Conservation (phyloP, 2,888 invertebrate species). For the Apodemia duryi region DNA sequence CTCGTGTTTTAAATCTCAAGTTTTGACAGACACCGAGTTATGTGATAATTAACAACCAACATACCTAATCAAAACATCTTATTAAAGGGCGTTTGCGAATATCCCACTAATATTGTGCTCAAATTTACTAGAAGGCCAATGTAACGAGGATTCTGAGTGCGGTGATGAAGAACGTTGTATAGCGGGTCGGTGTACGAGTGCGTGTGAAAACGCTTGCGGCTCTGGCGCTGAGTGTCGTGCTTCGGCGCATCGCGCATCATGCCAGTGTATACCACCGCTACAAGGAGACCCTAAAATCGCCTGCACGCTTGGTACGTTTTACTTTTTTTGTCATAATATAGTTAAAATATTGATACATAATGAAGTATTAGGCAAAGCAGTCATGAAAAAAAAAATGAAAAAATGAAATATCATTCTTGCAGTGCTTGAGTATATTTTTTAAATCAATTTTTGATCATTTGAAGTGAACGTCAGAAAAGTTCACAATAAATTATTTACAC, state of each 20-base stretch:
- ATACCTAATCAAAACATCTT: not conserved
- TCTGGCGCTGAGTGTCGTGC: constrained; percentile 88
- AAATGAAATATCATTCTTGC: too few relatives aligned
- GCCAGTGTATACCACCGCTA: constrained; percentile 85
- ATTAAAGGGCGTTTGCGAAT: not conserved
- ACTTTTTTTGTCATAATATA: not conserved
- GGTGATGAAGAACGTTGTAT: constrained; percentile 84
- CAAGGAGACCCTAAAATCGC: constrained; percentile 90
- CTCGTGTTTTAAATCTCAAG: too few relatives aligned
- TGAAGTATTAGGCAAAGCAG: too few relatives aligned
- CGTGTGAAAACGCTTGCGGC: constrained; percentile 87
- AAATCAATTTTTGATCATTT: too few relatives aligned
- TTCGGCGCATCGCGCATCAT: constrained; percentile 86
- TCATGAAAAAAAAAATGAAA: too few relatives aligned
- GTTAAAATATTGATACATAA: not conserved
- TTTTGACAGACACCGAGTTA: too few relatives aligned
- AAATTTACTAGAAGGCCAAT: constrained; percentile 71
- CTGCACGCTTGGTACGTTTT: constrained; percentile 78
- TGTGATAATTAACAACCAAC: not conserved
- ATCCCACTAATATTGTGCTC: not conserved
- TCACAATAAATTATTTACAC: too few relatives aligned
- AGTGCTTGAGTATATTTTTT: too few relatives aligned
- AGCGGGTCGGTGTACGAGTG: constrained; percentile 86
- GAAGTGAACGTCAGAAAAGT: too few relatives aligned
- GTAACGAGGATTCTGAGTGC: constrained; percentile 86